Evolutionary conservation across 2,797 vertebrate species (phyloP).

Genomic region (Graptemys geographica): DNA sequence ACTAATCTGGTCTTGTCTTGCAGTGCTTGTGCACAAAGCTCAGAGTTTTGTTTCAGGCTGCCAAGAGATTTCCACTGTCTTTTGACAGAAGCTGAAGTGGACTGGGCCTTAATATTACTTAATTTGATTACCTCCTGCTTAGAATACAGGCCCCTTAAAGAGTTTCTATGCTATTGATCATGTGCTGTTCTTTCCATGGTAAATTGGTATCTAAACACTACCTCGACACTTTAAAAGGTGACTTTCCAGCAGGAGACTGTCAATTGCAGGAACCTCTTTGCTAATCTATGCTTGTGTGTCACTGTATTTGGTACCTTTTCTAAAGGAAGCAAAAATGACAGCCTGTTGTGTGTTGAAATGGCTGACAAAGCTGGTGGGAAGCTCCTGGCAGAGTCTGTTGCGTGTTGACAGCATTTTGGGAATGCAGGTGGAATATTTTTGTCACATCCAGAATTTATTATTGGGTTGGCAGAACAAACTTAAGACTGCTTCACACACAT

Average conservation of each 20-base stretch:
- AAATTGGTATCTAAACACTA: not conserved
- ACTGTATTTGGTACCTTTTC: not conserved
- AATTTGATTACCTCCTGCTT: not conserved
- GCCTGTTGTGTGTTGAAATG: not conserved
- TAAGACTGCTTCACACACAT: not conserved
- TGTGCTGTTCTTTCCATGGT: not conserved
- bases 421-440: slow-evolving; percentile 5
- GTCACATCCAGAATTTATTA: not conserved
- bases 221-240: not conserved
- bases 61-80: not conserved
- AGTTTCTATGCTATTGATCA: not conserved
- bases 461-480: too few species aligned
- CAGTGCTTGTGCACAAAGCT: not conserved
- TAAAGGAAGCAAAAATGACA: not conserved
- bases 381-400: not conserved
- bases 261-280: not conserved
- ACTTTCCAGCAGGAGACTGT: not conserved
- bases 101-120: not conserved
- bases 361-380: not conserved
- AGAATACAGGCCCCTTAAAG: not conserved
- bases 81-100: not conserved
- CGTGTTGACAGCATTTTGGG: not conserved
- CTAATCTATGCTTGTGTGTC: too few species aligned
- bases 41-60: not conserved
- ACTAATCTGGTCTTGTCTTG: not conserved